Base-by-base conservation (phyloP, 1,140 invertebrate species). In the Lepidostoma basale region DNA sequence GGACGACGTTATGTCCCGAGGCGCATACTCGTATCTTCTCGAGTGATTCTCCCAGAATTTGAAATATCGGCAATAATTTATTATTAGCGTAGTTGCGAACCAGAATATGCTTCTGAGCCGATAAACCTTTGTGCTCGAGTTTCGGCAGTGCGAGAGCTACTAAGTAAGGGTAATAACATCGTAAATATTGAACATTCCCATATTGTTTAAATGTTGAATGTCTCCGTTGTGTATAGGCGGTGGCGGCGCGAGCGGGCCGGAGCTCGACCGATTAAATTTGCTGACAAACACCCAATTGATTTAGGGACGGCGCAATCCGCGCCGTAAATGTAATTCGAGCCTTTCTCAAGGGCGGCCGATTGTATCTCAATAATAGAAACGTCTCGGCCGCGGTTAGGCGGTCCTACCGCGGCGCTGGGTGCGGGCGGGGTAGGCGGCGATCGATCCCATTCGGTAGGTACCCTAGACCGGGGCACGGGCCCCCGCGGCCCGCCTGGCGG, bases 281-380 rank as follows among this genome's bases (percentile, higher is more conserved):
- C 49, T 54, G 49, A 54, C 49, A 54, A 54, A 54, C 49, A 54
- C 49, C 25, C 49, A 54, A 54, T 54, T 54, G 49, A 54, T 54
- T 54, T 54, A 54, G 49, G 26, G 49, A 26, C 49, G 26, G 49
- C 49, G 20, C 49, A 54, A 54, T 54, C 49, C 49, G 26, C 26
- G 14, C 49, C 49, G 26, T 25, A 54, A 54, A 54, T 54, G 49
- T 54, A 28, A 28, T 54, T 54, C 49, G 10, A 30, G 49, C 49
- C 49, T 28, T 30, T 28, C 49, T 54, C 49, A 54, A 54, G 14
- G 49, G 26, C 49, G 49, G 49, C n/a, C 49, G 49, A 54, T 54
- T 54, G 49, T 54, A 54, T 28, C 49, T 54, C 26, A 54, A 54
- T 54, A 54, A 54, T 54, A 54, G 49, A 54, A 54, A 54, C 49